Percentiles rank a stretch among this genome's conserved stretches.
Evolutionary conservation across 1,140 invertebrate species (phyloP).

Genomic region (Cotesia vestalis): DNA sequence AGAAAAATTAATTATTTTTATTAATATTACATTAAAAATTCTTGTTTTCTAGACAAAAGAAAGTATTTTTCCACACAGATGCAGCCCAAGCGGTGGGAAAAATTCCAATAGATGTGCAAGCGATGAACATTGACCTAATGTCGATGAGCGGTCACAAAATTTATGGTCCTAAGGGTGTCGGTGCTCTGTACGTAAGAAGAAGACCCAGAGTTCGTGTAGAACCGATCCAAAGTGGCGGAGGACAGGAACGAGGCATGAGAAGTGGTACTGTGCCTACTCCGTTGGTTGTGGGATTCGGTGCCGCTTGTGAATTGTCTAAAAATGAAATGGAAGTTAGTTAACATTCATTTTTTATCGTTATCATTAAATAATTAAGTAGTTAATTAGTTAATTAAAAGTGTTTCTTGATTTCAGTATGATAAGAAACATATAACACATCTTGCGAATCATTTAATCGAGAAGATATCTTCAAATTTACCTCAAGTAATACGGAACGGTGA

Average conservation of each 20-base stretch:
- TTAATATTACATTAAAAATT: not conserved
- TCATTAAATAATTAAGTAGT: conserved; percentile 5
- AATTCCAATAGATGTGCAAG: conserved; percentile 91
- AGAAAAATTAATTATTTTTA: not conserved
- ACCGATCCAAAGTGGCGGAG: conserved; percentile 95
- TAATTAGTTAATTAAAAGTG: conserved; percentile 25
- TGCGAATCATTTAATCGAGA: conserved; percentile 82
- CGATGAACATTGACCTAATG: conserved; percentile 97
- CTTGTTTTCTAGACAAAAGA: conserved; percentile 66
- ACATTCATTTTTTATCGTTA: conserved; percentile 1
- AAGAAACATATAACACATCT: conserved; percentile 83
- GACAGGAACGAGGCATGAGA: conserved; percentile 95
- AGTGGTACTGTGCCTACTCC: conserved; percentile 97
- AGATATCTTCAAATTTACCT: conserved; percentile 78
- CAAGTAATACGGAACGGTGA: conserved; percentile 97
- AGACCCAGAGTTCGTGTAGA: conserved; percentile 95
- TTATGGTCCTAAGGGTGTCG: conserved; percentile 98
- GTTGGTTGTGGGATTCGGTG: conserved; percentile 89
- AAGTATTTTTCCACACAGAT: conserved; percentile 97
- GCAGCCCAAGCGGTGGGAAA: conserved; percentile 98
- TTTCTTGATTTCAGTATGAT: conserved; percentile 74
- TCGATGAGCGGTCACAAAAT: conserved; percentile 99
- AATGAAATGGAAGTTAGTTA: conserved; percentile 81
- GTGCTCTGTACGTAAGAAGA: conserved; percentile 93
- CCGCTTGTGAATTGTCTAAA: conserved; percentile 85